phyloP scores from a whole-genome alignment of 2,888 invertebrate species.

The Drosophila gaucha region DNA sequence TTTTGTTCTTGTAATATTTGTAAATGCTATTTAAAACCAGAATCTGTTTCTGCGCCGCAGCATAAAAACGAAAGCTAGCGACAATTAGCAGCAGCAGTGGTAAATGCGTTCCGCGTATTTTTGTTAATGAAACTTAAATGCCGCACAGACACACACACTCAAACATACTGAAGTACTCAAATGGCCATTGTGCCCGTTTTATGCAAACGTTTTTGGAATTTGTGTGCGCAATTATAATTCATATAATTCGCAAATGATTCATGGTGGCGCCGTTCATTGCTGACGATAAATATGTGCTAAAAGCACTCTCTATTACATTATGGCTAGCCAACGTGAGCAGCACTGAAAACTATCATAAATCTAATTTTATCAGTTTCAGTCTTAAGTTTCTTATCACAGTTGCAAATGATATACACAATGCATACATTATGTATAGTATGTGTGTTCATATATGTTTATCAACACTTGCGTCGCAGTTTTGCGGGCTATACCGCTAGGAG shows the following conservation, averaged over 20 bases:
- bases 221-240: conserved; percentile 44
- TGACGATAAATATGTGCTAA: conserved; percentile 30
- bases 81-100: conserved; percentile 36
- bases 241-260: conserved; percentile 38
- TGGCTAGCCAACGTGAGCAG: conserved; percentile 12
- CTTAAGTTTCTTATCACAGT: conserved; percentile 55
- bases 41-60: conserved; percentile 29
- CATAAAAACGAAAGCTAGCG: conserved; percentile 37
- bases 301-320: conserved; percentile 1
- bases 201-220: conserved; percentile 50
- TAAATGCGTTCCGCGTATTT: conserved; percentile 32
- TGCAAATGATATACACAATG: conserved; percentile 61
- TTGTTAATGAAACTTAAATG: conserved; percentile 65
- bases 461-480: conserved; percentile 59
- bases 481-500: conserved; percentile 11
- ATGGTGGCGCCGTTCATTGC: conserved; percentile 14
- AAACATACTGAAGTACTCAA: conserved; percentile 1
- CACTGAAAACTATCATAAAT: conserved; percentile 65
- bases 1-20: conserved; percentile 59
- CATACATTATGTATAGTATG: conserved; percentile 30
- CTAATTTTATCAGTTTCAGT: conserved; percentile 62
- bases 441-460: neutral
- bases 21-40: conserved; percentile 61
- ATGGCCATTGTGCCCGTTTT: conserved; percentile 39
- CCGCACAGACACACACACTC: conserved; percentile 2